phyloP scores from a whole-genome alignment of 92 coral and sea anemone genomes.

The Bergia puertoricense region DNA sequence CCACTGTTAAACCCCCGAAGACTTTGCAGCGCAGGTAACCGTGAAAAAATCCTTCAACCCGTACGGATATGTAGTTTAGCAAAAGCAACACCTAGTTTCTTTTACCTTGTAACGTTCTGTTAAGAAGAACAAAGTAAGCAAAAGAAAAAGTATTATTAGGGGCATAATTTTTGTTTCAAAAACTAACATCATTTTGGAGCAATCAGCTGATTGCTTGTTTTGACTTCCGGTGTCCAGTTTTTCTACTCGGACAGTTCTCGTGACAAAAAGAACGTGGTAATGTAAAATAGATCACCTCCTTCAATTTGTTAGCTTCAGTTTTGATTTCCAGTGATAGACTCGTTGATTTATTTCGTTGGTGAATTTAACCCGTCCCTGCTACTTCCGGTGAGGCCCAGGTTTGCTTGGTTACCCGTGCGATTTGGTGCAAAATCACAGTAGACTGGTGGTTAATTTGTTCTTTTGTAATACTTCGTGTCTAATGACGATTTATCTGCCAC shows the following conservation, averaged over 20 bases:
- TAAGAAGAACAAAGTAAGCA: neutral
- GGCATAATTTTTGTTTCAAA: conserved; percentile 10
- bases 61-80: conserved; percentile 11
- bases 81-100: neutral
- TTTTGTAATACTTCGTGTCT: neutral
- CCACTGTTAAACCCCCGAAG: conserved; percentile 17
- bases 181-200: conserved; percentile 11
- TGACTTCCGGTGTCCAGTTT: neutral
- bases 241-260: neutral
- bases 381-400: neutral
- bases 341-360: neutral
- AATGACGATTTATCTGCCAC: neutral
- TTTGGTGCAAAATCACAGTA: neutral
- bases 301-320: neutral
- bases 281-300: neutral
- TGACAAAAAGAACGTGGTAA: neutral
- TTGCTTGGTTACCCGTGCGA: neutral
- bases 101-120: neutral
- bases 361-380: neutral
- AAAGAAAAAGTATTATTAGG: neutral
- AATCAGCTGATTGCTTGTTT: conserved; percentile 2
- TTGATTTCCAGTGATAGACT: neutral
- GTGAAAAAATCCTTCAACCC: neutral
- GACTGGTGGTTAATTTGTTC: conserved; percentile 20
- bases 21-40: conserved; percentile 25